A percentile compares a stretch with the other conserved stretches of the same genome.
phyloP scores from a whole-genome alignment of 1,140 invertebrate species.

The Grapholita molesta region DNA sequence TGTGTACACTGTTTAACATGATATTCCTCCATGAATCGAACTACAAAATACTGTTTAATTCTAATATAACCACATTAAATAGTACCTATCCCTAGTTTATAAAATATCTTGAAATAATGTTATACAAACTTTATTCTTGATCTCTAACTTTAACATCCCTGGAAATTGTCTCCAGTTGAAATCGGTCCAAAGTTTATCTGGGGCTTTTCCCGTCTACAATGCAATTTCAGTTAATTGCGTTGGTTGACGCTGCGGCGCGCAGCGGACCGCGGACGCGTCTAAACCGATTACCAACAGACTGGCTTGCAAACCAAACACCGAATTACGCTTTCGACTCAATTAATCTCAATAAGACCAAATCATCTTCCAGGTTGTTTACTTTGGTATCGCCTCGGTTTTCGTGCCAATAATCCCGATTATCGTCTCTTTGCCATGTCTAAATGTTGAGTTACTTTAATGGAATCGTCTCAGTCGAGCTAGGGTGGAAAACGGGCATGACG shows the following conservation, averaged over 20 bases:
- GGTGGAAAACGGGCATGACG: no score
- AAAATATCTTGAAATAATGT: no score
- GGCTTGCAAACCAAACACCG: conserved; percentile 33
- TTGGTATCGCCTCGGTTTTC: no score
- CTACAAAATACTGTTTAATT: neutral
- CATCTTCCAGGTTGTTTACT: neutral
- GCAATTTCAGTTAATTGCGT: conserved; percentile 71
- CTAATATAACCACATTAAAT: no score
- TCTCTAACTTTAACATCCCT: neutral
- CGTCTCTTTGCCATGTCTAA: no score
- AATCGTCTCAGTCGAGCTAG: no score
- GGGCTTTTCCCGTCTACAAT: conserved; percentile 55
- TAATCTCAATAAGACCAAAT: conserved; percentile 22
- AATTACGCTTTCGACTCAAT: conserved; percentile 55
- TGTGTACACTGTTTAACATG: neutral
- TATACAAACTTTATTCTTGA: neutral
- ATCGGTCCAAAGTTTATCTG: conserved; percentile 16
- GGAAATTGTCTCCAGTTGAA: neutral
- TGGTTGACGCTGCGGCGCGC: conserved; percentile 33
- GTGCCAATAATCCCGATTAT: neutral
- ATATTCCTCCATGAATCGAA: neutral
- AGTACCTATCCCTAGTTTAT: no score
- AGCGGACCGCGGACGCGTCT: conserved; percentile 41
- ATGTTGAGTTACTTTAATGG: no score
- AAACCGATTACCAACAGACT: conserved; percentile 69